Base-by-base conservation (phyloP, 2,888 invertebrate genomes). In the Drosophila greeni region DNA sequence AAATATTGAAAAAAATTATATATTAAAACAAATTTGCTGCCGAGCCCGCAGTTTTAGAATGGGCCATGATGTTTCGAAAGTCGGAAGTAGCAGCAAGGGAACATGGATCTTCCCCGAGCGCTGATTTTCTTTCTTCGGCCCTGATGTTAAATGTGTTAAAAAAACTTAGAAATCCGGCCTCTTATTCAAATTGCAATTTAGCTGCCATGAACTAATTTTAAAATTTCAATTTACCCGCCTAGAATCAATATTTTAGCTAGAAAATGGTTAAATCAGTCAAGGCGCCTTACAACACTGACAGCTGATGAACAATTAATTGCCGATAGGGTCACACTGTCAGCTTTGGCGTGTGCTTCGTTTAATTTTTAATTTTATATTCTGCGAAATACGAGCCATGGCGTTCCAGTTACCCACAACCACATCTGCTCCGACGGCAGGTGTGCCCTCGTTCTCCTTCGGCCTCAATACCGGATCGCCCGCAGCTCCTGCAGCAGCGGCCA, bases 341-440 rank as follows among this genome's bases (percentile, higher is more conserved):
- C 0, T 31, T 29, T 52, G 49, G 53, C 42, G 40, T 39, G 39
- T 49, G 31, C 14, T 49, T 39, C 29, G 33, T 47, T 54, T 43
- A 31, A 52, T 29, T 56, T 59, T 16, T 54, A 26, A 36, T 36
- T 18, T 29, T 11, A 42, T 9, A 47, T 31, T 51, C 29, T 45
- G 20, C 16, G 6, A 42, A 62, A 18, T 1, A 18, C 34, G 12
- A n/a, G 48, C 24, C 31, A 79, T 86, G 72, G 77, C 77, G 51
- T 74, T 76, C 42, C 85, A 81, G 61, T 36, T 81, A 54, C 77
- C 82, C 82, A 86, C 34, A 87, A 89, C 34, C 74, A 85, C 79
- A 0, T 29, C 31, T 9, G 71, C 66, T 6, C 47, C 74, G 5
- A 39, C 79, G 31, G 48, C 71, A 5, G 49, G 56, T 16, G 33